Conservation (phyloP, 1,140 invertebrate species). For the Nephila pilipes region DNA sequence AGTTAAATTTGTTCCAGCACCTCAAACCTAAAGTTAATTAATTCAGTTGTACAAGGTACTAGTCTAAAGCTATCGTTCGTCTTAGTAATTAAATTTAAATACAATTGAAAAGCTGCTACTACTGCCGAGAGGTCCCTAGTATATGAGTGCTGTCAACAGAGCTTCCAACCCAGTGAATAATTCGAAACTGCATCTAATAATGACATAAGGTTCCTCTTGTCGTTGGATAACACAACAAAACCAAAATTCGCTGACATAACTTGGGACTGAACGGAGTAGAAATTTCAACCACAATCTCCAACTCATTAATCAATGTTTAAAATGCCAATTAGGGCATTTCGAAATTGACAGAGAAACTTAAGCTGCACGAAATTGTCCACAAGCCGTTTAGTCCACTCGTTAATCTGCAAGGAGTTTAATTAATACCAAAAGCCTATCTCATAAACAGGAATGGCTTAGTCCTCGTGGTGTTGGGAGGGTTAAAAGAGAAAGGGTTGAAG, state of each 20-base stretch:
- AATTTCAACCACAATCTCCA: slow-evolving; percentile 18
- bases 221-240: background rate
- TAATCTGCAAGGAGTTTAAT: slow-evolving; percentile 56
- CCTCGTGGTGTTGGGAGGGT: background rate
- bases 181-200: background rate
- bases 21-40: background rate
- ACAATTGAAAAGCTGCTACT: background rate
- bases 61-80: background rate
- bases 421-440: slow-evolving; percentile 34
- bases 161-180: background rate
- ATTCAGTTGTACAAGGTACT: background rate
- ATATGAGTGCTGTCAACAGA: background rate
- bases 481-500: background rate
- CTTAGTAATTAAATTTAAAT: slow-evolving; percentile 30
- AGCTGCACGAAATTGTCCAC: slow-evolving; percentile 63
- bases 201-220: background rate
- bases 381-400: slow-evolving; percentile 52
- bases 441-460: slow-evolving; percentile 52
- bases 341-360: slow-evolving; percentile 67
- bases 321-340: slow-evolving; percentile 59
- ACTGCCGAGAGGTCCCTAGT: too few species aligned
- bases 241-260: background rate
- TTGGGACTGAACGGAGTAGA: background rate
- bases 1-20: background rate
- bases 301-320: slow-evolving; percentile 70